A percentile compares a stretch with the other conserved stretches of the same genome.
Conservation (phyloP, 1,140 invertebrate genomes). For the Drosophila ficusphila region DNA sequence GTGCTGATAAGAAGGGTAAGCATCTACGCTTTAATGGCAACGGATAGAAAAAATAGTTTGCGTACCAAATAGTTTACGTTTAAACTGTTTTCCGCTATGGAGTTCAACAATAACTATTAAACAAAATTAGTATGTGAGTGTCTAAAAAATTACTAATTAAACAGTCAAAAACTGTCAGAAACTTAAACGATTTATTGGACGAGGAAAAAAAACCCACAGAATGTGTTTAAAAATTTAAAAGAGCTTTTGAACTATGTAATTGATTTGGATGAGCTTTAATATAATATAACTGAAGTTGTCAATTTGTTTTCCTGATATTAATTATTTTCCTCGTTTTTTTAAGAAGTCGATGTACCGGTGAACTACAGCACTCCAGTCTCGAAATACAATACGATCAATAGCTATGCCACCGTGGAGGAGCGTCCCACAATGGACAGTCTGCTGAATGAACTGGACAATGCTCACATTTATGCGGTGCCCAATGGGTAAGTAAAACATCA, state of each 20-base stretch:
- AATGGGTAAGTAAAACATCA: constrained; percentile 88
- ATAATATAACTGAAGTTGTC: not conserved
- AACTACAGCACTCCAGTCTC: constrained; percentile 74
- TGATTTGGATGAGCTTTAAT: not conserved
- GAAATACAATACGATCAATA: constrained; percentile 77
- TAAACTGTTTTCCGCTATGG: too few species aligned
- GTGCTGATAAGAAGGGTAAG: constrained; percentile 79
- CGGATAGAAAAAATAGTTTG: not conserved
- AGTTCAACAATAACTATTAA: too few species aligned
- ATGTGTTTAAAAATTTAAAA: too few species aligned
- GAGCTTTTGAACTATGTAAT: too few species aligned
- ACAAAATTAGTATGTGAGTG: too few species aligned
- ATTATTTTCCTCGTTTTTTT: not conserved
- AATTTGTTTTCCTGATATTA: not conserved
- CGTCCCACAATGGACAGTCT: constrained; percentile 94
- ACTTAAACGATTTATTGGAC: too few species aligned
- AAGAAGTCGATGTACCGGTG: constrained; percentile 73
- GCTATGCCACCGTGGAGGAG: constrained; percentile 76
- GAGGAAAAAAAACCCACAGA: too few species aligned
- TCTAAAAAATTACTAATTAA: too few species aligned
- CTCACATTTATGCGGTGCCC: constrained; percentile 87
- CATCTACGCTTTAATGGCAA: not conserved
- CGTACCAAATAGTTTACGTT: not conserved
- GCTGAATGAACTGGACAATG: constrained; percentile 91
- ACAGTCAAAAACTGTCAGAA: too few species aligned